Conservation (phyloP, 1,140 invertebrate genomes). For the Drosophila neocordata region DNA sequence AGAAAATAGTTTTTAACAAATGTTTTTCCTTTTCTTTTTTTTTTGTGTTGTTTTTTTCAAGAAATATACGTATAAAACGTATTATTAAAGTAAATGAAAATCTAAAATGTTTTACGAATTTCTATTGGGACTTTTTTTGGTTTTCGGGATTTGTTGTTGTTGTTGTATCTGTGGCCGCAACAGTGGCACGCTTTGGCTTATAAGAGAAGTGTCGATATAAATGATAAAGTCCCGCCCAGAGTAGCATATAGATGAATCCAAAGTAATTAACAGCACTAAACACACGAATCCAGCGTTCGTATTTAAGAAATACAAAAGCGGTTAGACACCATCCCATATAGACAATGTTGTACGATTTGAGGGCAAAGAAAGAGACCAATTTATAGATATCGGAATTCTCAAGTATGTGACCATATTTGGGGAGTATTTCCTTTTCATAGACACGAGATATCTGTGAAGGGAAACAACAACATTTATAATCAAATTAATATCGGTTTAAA, state of each 20-base stretch:
- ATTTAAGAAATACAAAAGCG: constrained; percentile 91
- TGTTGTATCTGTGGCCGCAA: constrained; percentile 8
- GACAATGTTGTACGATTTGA: constrained; percentile 90
- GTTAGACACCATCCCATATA: constrained; percentile 94
- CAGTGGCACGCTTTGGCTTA: not conserved
- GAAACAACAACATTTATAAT: not conserved
- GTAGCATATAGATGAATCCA: constrained; percentile 86
- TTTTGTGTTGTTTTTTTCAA: no score
- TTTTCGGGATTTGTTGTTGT: not conserved
- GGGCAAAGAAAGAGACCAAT: constrained; percentile 84
- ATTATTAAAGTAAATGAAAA: no score
- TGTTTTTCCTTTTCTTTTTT: not conserved
- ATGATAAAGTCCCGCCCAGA: constrained; percentile 83
- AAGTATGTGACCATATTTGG: constrained; percentile 51
- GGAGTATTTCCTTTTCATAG: constrained; percentile 59
- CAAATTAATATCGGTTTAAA: no score
- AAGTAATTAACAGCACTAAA: constrained; percentile 86
- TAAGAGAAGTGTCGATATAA: constrained; percentile 30
- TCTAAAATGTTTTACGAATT: no score
- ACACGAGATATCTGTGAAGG: constrained; percentile 62
- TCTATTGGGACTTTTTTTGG: no score
- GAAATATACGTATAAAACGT: no score
- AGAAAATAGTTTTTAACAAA: constrained; percentile 4
- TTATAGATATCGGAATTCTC: constrained; percentile 83
- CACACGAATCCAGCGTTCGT: constrained; percentile 86